These are phyloP conservation scores for Gavia stellata DNA, from an alignment of 2,113 vertebrate species.

Conservation along the genomic window DNA sequence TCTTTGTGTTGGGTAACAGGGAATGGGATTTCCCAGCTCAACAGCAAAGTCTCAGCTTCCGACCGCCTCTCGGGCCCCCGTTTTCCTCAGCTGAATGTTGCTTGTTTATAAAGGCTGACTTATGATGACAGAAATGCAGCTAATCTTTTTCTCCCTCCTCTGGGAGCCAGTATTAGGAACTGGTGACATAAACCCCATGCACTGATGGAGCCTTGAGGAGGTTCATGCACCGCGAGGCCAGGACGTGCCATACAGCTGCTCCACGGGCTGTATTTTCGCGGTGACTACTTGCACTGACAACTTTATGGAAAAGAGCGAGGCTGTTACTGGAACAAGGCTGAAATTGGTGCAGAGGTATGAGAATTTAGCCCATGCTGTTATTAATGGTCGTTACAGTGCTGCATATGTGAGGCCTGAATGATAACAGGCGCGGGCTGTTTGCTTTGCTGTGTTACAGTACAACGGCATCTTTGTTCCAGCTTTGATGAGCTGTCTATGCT, in stretches of 20 bases:
- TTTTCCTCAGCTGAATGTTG: neutral
- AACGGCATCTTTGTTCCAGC: neutral
- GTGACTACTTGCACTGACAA: neutral
- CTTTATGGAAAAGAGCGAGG: neutral
- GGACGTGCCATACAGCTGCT: accelerated
- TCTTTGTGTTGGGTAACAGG: neutral
- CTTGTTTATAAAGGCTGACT: neutral
- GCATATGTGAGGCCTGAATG: neutral
- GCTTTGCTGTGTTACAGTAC: neutral
- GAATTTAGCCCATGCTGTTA: neutral
- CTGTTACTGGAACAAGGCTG: neutral
- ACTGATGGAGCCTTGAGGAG: neutral
- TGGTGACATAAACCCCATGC: neutral
- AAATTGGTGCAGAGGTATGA: neutral
- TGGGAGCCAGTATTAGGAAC: neutral
- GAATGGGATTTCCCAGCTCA: neutral
- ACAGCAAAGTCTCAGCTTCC: neutral
- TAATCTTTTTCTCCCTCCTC: neutral
- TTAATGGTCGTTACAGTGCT: neutral
- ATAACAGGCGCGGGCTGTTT: neutral
- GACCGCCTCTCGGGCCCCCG: accelerated
- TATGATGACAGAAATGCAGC: neutral
- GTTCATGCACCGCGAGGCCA: neutral
- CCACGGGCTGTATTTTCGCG: neutral
- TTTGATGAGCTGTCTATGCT: slow-evolving; percentile 13